A percentile compares a stretch with the other conserved stretches of the same genome.
These are phyloP conservation scores for Eremobia ochroleuca DNA, from an alignment of 2,888 invertebrate genomes.

Conservation along the genomic window DNA sequence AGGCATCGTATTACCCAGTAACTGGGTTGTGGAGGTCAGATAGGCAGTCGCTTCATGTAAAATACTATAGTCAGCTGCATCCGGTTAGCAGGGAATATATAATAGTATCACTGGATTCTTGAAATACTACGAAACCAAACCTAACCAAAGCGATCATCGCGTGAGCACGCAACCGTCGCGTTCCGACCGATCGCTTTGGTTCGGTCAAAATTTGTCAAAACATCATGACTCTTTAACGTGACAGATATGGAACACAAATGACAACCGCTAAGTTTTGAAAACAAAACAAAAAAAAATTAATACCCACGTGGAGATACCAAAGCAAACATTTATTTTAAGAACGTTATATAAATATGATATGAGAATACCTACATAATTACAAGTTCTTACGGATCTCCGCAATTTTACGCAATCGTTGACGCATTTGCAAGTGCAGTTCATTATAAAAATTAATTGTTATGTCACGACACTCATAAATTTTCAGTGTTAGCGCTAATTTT, in stretches of 20 bases:
- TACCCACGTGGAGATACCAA: background rate
- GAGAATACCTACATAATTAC: constrained; percentile 36
- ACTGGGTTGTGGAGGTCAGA: no score
- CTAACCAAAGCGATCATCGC: background rate
- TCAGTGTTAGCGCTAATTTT: constrained; percentile 28
- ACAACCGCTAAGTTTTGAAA: background rate
- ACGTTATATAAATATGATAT: constrained; percentile 4
- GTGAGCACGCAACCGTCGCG: no score
- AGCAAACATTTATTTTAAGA: constrained; percentile 24
- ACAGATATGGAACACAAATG: background rate
- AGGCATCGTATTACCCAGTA: no score
- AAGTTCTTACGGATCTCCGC: constrained; percentile 38
- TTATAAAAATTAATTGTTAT: constrained; percentile 55
- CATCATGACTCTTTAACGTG: no score
- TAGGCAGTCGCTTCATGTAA: no score
- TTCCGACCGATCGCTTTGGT: no score
- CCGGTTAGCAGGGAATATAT: background rate
- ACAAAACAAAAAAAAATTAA: background rate
- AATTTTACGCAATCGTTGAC: constrained; percentile 59
- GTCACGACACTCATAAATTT: constrained; percentile 22
- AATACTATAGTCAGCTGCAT: no score
- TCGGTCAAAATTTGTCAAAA: no score
- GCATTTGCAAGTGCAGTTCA: constrained; percentile 56
- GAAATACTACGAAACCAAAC: background rate
- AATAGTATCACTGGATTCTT: constrained; percentile 11